These are phyloP conservation scores for Mythimna albipuncta DNA, from an alignment of 2,888 invertebrate species.

Conservation along the genomic window DNA sequence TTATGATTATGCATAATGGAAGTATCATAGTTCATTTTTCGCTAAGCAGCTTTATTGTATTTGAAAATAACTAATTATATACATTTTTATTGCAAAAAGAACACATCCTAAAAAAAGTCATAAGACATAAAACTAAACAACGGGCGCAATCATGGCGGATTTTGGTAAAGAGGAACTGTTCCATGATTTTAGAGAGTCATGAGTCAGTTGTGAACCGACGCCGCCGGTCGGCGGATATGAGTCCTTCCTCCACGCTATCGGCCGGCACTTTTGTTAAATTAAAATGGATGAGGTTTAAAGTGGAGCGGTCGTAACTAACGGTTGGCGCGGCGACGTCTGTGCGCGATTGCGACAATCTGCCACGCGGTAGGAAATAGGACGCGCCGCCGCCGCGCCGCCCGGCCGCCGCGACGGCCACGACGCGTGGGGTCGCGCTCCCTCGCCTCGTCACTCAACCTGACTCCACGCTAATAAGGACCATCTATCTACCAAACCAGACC, in stretches of 20 bases:
- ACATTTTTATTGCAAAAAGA: background rate
- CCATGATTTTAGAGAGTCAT: slow-evolving; percentile 61
- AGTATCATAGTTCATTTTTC: background rate
- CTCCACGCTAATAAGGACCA: slow-evolving; percentile 53
- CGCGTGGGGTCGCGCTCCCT: slow-evolving; percentile 80
- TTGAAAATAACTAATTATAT: too few species aligned
- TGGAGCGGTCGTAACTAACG: slow-evolving; percentile 89
- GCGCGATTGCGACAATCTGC: slow-evolving; percentile 80
- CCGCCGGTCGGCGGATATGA: slow-evolving; percentile 85
- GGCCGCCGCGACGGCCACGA: slow-evolving; percentile 62
- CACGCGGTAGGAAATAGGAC: slow-evolving; percentile 80
- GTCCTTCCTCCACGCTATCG: slow-evolving; percentile 89
- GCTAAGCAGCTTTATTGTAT: too few species aligned
- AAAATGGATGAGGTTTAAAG: slow-evolving; percentile 90
- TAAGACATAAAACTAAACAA: background rate
- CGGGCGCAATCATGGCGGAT: slow-evolving; percentile 9
- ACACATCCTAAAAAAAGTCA: too few species aligned
- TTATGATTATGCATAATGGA: too few species aligned
- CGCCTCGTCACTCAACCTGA: slow-evolving; percentile 58
- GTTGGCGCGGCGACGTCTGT: slow-evolving; percentile 84
- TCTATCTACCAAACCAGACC: slow-evolving; percentile 16
- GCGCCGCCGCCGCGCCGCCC: slow-evolving; percentile 43
- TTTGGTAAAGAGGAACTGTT: slow-evolving; percentile 47
- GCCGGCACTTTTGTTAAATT: slow-evolving; percentile 90
- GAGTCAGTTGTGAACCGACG: slow-evolving; percentile 71